These are phyloP conservation scores for Pelobates cultripes DNA, from an alignment of 2,797 vertebrate genomes.

Conservation along the genomic window DNA sequence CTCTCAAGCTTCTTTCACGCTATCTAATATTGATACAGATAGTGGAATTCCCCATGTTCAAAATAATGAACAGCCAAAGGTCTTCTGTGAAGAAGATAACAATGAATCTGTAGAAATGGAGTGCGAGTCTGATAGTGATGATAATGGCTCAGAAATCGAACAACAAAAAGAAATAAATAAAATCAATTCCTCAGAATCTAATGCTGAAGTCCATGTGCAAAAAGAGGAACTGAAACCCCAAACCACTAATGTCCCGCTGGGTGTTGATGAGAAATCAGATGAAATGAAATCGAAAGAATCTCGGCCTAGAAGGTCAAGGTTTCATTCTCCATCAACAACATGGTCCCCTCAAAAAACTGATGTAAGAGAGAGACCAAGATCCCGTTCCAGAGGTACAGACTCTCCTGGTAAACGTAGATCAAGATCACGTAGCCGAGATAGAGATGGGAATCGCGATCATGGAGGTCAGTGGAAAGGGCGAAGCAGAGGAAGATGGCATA, in stretches of 20 bases:
- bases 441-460: slow-evolving; percentile 68
- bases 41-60: slow-evolving; percentile 40
- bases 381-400: slow-evolving; percentile 68
- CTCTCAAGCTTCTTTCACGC: background rate
- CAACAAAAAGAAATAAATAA: slow-evolving; percentile 58
- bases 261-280: slow-evolving; percentile 35
- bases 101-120: slow-evolving; percentile 88
- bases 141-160: slow-evolving; percentile 69
- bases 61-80: slow-evolving; percentile 56
- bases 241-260: slow-evolving; percentile 46
- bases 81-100: slow-evolving; percentile 80
- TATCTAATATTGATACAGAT: background rate
- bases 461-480: slow-evolving; percentile 74
- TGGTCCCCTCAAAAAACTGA: slow-evolving; percentile 87
- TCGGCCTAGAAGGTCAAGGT: slow-evolving; percentile 86
- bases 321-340: slow-evolving; percentile 90
- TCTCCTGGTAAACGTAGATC: slow-evolving; percentile 73
- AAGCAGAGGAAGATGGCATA: slow-evolving; percentile 72
- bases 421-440: slow-evolving; percentile 80
- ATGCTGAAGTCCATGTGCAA: slow-evolving; percentile 56
- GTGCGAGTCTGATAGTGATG: slow-evolving; percentile 84
- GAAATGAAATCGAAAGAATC: slow-evolving; percentile 74
- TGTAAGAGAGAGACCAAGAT: slow-evolving; percentile 69
- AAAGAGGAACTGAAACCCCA: slow-evolving; percentile 62
- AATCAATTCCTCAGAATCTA: slow-evolving; percentile 52